Base-by-base conservation (phyloP, 2,888 invertebrate genomes). In the Alloplasta piceator region DNA sequence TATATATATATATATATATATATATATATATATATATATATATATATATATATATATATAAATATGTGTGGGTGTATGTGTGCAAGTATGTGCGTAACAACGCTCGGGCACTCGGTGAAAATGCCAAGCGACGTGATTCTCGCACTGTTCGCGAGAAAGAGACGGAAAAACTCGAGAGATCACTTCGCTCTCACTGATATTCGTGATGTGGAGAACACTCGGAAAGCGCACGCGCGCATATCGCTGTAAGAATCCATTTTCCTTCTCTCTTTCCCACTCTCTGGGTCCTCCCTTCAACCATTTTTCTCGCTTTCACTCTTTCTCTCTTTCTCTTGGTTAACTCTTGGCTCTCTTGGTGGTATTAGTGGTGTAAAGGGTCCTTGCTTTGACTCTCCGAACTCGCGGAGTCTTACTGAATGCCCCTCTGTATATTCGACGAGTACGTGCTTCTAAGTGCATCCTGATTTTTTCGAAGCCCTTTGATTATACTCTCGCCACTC, bases 341-440 rank as follows among this genome's bases (percentile, higher is more conserved):
- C 78, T 68, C 73, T 81, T 61, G 61, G 80, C 81, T 73, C 71
- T 68, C 60, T 58, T 66, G 67, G 83, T 80, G 85, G 87, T 87
- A 86, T 85, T 87, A 85, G 86, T 81, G 87, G 84, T 84, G 89
- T 84, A 89, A 26, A 91, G 91, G 89, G 89, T 89, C 89, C 91
- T 91, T 89, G 89, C 91, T 91, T 91, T 91, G 91, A 91, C 89
- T 90, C 26, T 26, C 87, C 84, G 86, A 87, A 86, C 86, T 88
- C 85, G 48, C 85, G 48, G 83, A 87, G 85, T 88, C 87, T 88
- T 86, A 87, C 89, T 90, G 89, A 89, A 89, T 89, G 86, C 88
- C 89, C 87, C 88, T 88, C 89, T 88, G 3, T 26, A 26, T 26
- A 88, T 89, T 86, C 84, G 86, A 83, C 84, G 85, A 89, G 90